Evolutionary conservation across 2,797 vertebrate genomes (phyloP), one percentile per base, ranked within the genome.

Genomic region (Coracias cyanogaster): DNA sequence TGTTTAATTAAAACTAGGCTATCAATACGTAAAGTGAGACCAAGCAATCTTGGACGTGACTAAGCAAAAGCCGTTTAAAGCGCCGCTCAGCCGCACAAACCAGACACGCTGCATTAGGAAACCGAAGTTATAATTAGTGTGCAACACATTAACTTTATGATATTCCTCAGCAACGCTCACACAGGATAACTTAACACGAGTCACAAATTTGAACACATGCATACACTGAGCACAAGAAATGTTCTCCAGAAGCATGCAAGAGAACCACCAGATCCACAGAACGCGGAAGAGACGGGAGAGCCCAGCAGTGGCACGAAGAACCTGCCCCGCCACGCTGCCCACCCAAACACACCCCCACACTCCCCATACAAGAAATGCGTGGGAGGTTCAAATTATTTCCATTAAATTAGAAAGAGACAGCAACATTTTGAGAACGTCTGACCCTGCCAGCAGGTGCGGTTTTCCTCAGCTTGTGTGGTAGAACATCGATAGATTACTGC

Each of bases 181-280:
- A 8, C 4, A 14, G 0, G 7, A 12, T 31, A 26, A 66, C 6
- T 37, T 17, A 60, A 82, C 31, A 13, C 5, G 7, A 78, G 45
- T 12, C 43, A n/a, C n/a, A 46, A 57, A 71, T 17, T 21, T 3
- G 0, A 55, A 35, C n/a, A 20, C 3, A 0, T 1, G 49, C 14
- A 2, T 22, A 45, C 46, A 39, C 33, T 9, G 46, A 69, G 37
- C 31, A 55, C 69, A 78, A 15, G 3, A 9, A 45, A 35, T 31
- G 4, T 39, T 12, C 69, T 49, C 58, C 18, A 20, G n/a, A 67
- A 39, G n/a, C 70, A 41, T 0, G 7, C n/a, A 60, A 43, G 21
- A 84, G 65, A 62, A 61, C 48, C 17, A 2, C 41, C 5, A 4
- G 6, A 8, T n/a, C 28, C 33, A 11, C 16, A 20, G 45, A 58